These are phyloP conservation scores for Volucella inanis DNA, from an alignment of 2,888 invertebrate species.

Conservation along the genomic window DNA sequence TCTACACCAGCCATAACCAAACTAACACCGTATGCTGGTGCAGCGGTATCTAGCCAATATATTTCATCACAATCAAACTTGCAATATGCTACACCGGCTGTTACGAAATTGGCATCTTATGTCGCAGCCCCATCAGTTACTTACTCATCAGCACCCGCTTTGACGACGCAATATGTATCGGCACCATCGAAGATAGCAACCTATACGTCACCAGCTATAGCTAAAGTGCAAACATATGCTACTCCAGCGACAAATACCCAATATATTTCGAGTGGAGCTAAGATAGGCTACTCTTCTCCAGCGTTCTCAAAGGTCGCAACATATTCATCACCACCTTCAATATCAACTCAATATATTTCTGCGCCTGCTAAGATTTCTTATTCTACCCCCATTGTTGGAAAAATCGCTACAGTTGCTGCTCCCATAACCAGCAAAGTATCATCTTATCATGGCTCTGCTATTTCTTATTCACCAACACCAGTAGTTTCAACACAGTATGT, in stretches of 20 bases:
- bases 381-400: slow-evolving; percentile 74
- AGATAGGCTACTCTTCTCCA: slow-evolving; percentile 67
- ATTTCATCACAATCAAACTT: slow-evolving; percentile 70
- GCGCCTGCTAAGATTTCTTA: slow-evolving; percentile 76
- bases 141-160: slow-evolving; percentile 65
- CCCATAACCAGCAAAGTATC: slow-evolving; percentile 64
- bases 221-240: slow-evolving; percentile 75
- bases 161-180: slow-evolving; percentile 77
- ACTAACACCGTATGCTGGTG: slow-evolving; percentile 38
- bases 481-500: slow-evolving; percentile 78
- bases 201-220: slow-evolving; percentile 73
- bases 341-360: slow-evolving; percentile 79
- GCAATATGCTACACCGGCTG: slow-evolving; percentile 69
- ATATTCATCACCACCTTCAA: slow-evolving; percentile 74
- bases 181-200: slow-evolving; percentile 60
- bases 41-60: slow-evolving; percentile 61
- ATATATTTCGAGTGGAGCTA: slow-evolving; percentile 47
- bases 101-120: slow-evolving; percentile 73
- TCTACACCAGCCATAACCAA: slow-evolving; percentile 56
- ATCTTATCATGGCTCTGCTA: slow-evolving; percentile 14
- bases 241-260: slow-evolving; percentile 75
- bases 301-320: slow-evolving; percentile 66
- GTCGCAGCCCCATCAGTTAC: slow-evolving; percentile 42
- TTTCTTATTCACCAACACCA: slow-evolving; percentile 43
- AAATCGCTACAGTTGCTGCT: slow-evolving; percentile 76